A percentile compares a stretch with the other conserved stretches of the same genome.
Evolutionary conservation across 2,113 vertebrate species (phyloP).

Genomic region (Rhea americana): DNA sequence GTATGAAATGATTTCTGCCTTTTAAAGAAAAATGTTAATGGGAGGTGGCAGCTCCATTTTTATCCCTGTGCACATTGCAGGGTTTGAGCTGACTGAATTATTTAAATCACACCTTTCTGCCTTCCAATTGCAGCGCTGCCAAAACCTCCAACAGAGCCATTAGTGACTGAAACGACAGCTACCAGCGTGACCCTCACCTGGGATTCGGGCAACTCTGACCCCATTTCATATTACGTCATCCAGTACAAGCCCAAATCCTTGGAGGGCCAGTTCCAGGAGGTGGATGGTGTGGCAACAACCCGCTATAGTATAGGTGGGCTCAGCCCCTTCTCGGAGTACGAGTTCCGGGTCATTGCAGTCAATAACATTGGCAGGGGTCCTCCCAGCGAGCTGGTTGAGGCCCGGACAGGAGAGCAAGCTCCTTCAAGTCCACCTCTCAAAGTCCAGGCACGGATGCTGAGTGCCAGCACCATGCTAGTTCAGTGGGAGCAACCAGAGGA

Average conservation of each 20-base stretch:
- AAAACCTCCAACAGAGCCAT: conserved; percentile 87
- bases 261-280: conserved; percentile 91
- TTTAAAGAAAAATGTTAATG: conserved; percentile 69
- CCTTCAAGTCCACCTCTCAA: conserved; percentile 92
- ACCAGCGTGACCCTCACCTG: conserved; percentile 97
- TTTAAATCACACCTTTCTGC: conserved; percentile 64
- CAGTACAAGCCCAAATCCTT: conserved; percentile 88
- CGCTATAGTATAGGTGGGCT: conserved; percentile 97
- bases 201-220: conserved; percentile 94
- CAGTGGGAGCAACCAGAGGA: conserved; percentile 96
- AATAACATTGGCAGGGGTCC: conserved; percentile 95
- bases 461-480: conserved; percentile 92
- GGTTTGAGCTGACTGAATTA: conserved; percentile 53
- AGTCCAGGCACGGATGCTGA: conserved; percentile 92
- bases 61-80: conserved; percentile 39
- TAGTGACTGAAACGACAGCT: conserved; percentile 95
- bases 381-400: conserved; percentile 84
- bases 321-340: conserved; percentile 93
- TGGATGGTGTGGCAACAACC: conserved; percentile 97
- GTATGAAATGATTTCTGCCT: conserved; percentile 73
- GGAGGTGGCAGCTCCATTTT: conserved; percentile 59
- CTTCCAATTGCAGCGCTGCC: conserved; percentile 86
- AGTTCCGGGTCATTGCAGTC: conserved; percentile 90
- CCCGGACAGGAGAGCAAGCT: conserved; percentile 92
- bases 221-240: conserved; percentile 93